Conservation (phyloP, 2,113 vertebrate species). For the Gobius niger region DNA sequence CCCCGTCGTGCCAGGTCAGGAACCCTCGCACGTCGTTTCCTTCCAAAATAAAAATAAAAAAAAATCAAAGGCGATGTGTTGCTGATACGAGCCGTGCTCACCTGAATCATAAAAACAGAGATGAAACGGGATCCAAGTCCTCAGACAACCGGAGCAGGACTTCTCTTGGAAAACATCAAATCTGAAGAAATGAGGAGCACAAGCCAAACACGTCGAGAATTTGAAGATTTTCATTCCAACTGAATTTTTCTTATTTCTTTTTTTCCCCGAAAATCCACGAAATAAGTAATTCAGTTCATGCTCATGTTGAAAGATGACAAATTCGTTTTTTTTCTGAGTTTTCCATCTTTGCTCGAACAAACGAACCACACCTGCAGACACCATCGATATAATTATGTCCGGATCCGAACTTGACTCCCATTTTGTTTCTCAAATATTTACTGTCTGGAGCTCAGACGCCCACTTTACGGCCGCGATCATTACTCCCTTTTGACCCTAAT, state of each 20-base stretch:
- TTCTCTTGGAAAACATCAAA: constrained; percentile 13
- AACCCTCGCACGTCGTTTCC: constrained; percentile 21
- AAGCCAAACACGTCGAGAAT: not conserved
- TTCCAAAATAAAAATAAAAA: not conserved
- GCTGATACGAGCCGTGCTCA: constrained; percentile 28
- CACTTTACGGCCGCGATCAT: constrained; percentile 24
- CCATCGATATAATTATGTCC: not conserved
- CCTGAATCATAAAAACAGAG: constrained; percentile 42
- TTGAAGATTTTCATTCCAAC: not conserved
- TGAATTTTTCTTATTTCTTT: no score
- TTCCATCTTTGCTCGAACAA: not conserved
- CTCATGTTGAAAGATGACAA: not conserved
- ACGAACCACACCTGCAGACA: not conserved
- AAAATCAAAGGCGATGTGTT: constrained; percentile 33
- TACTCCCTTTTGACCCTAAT: constrained; percentile 30
- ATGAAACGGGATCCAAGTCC: constrained; percentile 33
- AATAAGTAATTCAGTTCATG: not conserved
- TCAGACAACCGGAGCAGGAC: constrained; percentile 10
- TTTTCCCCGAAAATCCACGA: no score
- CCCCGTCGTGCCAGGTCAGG: constrained; percentile 34
- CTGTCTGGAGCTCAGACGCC: constrained; percentile 10
- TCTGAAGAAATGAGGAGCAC: constrained; percentile 42
- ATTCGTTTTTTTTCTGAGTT: not conserved
- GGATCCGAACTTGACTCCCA: not conserved
- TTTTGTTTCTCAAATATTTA: constrained; percentile 7